These are phyloP conservation scores for Caenorhabditis sulstoni DNA, from an alignment of 2,888 invertebrate genomes.

Conservation along the genomic window DNA sequence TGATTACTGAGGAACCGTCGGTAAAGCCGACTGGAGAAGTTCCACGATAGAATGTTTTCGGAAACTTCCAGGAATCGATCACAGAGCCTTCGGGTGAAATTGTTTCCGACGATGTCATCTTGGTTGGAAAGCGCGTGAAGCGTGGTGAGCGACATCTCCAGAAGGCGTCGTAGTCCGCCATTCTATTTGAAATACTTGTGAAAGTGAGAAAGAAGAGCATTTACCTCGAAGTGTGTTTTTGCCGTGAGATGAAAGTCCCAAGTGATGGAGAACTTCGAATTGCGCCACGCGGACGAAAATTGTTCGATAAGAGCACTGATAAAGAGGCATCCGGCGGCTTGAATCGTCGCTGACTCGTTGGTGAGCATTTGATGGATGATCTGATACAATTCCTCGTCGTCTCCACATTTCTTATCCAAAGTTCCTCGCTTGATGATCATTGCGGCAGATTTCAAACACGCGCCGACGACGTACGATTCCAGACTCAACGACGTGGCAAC, in stretches of 20 bases:
- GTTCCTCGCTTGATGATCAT: constrained; percentile 91
- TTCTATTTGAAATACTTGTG: constrained; percentile 46
- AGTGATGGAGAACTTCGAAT: constrained; percentile 90
- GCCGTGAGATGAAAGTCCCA: constrained; percentile 91
- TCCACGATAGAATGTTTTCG: constrained; percentile 89
- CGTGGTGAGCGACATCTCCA: constrained; percentile 86
- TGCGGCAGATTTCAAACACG: constrained; percentile 86
- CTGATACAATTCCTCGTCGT: constrained; percentile 83
- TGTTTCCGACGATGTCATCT: constrained; percentile 64
- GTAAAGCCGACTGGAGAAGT: constrained; percentile 83
- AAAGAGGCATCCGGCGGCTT: constrained; percentile 90
- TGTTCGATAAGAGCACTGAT: constrained; percentile 91
- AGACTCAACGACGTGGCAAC: constrained; percentile 80
- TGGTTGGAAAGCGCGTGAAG: constrained; percentile 81
- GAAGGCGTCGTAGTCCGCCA: constrained; percentile 88
- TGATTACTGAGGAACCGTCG: constrained; percentile 76
- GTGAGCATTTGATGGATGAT: constrained; percentile 87
- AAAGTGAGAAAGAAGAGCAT: not conserved
- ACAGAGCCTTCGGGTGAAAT: constrained; percentile 61
- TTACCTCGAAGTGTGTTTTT: constrained; percentile 89
- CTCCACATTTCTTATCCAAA: constrained; percentile 84
- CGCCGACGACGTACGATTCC: constrained; percentile 71
- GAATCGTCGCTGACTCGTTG: constrained; percentile 85
- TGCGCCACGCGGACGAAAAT: constrained; percentile 89
- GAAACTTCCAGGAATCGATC: constrained; percentile 82